Evolutionary conservation across 1,140 invertebrate species (phyloP), one percentile per base, ranked within the genome.

Genomic region (Mactra quadrangularis): DNA sequence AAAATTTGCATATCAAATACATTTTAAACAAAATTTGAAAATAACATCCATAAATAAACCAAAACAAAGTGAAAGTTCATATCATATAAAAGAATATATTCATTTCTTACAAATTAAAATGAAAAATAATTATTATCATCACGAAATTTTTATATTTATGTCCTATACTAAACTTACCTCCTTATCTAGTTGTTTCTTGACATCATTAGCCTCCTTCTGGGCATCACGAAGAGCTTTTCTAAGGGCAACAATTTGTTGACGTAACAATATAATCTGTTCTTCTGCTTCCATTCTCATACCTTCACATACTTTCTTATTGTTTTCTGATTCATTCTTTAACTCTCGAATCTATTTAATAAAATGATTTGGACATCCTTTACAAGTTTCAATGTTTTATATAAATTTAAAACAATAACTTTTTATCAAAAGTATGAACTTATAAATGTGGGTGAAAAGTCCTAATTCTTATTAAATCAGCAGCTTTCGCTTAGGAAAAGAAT

Each of bases 221-320:
- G 89, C 83, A 38, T 83, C 72, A 3, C 82, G 78, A 22, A 93
- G 75, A n/a, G 89, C 89, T 71, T 88, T 87, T 29, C 88, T 85
- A 11, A 93, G 86, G 3, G 91, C 89, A 25, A 87, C 82, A 57
- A 92, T 83, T 75, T 93, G 92, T 82, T 93, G 90, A n/a, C 85
- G 78, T 9, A 92, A 85, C 57, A 92, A 85, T 11, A 88, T 85
- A 19, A 89, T 85, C 60, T 92, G 88, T 70, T 93, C 88, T 35
- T 91, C 89, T 22, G 89, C 86, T 33, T 89, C 57, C 89, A 93
- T 89, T 29, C 87, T 83, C 15, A 90, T 79, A 38, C 87, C 85
- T 19, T 91, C 84, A 27, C 87, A 85, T 35, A 90, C 85, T 68
- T 90, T 90, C 71, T 89, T 91, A 66, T 86, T 89, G 22, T 75